Conservation (phyloP, 1,140 invertebrate species). For the Marisa cornuarietis region DNA sequence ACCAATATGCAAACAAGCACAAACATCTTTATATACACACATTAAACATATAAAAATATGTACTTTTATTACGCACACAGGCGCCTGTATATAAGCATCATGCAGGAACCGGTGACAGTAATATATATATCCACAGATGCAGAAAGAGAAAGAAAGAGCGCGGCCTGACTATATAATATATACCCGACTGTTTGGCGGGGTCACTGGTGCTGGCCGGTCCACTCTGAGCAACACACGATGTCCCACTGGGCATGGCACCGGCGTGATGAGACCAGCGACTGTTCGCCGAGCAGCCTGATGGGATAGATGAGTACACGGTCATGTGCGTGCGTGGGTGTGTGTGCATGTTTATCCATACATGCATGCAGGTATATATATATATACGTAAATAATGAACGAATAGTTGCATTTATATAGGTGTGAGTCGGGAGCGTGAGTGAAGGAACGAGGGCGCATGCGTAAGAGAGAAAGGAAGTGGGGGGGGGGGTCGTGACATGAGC, state of each 20-base stretch:
- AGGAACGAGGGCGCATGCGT: too few species aligned
- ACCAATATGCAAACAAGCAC: background rate
- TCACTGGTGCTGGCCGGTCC: background rate
- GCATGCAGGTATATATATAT: too few species aligned
- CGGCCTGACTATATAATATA: background rate
- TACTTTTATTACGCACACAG: background rate
- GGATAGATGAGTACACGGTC: background rate
- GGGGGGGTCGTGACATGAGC: too few species aligned
- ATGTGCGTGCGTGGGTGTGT: too few species aligned
- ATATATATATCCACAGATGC: too few species aligned
- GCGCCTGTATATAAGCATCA: background rate
- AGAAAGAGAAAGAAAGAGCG: background rate
- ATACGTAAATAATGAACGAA: too few species aligned
- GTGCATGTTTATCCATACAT: too few species aligned
- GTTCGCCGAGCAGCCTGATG: background rate
- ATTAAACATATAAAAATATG: background rate
- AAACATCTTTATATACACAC: background rate
- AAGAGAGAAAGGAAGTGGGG: too few species aligned
- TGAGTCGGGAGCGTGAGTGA: too few species aligned
- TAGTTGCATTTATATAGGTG: too few species aligned
- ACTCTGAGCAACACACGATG: slow-evolving; percentile 1
- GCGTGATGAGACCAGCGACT: background rate
- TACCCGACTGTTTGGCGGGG: background rate
- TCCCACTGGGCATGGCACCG: background rate
- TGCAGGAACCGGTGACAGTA: background rate